phyloP scores from a whole-genome alignment of 2,888 invertebrate species.

The Furcula furcula region DNA sequence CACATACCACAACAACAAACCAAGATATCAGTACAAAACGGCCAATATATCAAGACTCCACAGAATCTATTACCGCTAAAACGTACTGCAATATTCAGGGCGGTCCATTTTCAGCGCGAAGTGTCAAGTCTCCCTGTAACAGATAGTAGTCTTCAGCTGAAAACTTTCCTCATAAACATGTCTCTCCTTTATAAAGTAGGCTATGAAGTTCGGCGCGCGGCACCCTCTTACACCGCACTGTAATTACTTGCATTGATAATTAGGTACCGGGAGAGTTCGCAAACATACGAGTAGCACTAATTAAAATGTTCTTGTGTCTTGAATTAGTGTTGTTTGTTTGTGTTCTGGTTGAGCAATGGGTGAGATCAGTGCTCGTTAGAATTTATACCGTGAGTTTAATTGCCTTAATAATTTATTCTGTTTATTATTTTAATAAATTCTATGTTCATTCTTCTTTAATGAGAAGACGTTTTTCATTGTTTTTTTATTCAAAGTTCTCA shows the following conservation, averaged over 20 bases:
- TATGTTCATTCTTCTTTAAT: not conserved
- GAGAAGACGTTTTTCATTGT: too few relatives aligned
- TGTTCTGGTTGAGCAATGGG: not conserved
- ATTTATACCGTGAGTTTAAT: not conserved
- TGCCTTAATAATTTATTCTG: not conserved
- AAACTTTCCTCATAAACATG: conserved; percentile 66
- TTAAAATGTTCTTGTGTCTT: not conserved
- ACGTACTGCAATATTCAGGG: conserved; percentile 19
- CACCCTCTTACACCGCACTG: conserved; percentile 29
- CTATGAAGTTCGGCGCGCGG: conserved; percentile 24
- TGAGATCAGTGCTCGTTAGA: not conserved
- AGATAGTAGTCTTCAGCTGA: conserved; percentile 48
- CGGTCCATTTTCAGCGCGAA: conserved; percentile 25
- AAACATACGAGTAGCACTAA: not conserved
- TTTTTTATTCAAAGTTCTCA: too few relatives aligned
- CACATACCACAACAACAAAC: too few relatives aligned
- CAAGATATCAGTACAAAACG: not conserved
- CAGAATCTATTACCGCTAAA: conserved; percentile 7
- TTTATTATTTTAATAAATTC: not conserved
- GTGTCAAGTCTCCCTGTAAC: conserved; percentile 41
- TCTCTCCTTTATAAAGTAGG: conserved; percentile 52
- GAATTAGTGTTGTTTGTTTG: not conserved
- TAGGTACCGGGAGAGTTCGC: conserved; percentile 1
- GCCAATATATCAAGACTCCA: not conserved
- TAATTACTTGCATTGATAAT: conserved; percentile 6